Evolutionary conservation across 2,797 vertebrate genomes (phyloP), one percentile per base, ranked within the genome.

Genomic region (Thaleichthys pacificus): DNA sequence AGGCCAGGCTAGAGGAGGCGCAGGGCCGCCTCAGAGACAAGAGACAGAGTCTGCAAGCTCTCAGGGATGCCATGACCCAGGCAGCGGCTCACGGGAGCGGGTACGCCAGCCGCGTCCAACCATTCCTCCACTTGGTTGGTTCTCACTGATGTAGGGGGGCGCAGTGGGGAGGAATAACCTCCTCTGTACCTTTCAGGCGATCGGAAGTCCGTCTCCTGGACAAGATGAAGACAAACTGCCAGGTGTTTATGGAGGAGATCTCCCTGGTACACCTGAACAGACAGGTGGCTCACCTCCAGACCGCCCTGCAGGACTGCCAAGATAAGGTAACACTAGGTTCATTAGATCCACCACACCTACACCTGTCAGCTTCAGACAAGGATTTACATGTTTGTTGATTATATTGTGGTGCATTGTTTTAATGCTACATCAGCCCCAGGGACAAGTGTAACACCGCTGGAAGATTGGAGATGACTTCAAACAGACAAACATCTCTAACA

Each of bases 181-280:
- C 5, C 8, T 21, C 56, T 58, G 51, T 75, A 68, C 69, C 61
- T 78, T 75, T 76, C 85, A 93, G 93, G 72, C 84, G 85, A 76
- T 28, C 89, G 65, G 92, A 94, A 58, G 69, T 84, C 73, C 86
- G 76, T 68, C 79, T 93, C 67, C 77, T 93, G 82, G 84, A 90
- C 71, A 89, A 86, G 80, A 90, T 93, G 86, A 91, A 82, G 77
- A 87, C 91, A 64, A 91, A 93, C 79, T 92, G 81, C 35, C 85
- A 90, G 66, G 83, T 93, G 77, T 93, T 95, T 78, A 89, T 92
- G 87, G 91, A 93, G 73, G 92, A 93, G 72, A 91, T 91, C 70
- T 86, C 85, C 69, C 77, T 93, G 51, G 90, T 93, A 0, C 91
- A 90, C 86, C 84, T 90, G 22, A 92, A 85, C 79, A 83, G 84